Evolutionary conservation across 2,888 invertebrate genomes (phyloP), one percentile per base, ranked within the genome.

Genomic region (Melikaiella ostensackeni): DNA sequence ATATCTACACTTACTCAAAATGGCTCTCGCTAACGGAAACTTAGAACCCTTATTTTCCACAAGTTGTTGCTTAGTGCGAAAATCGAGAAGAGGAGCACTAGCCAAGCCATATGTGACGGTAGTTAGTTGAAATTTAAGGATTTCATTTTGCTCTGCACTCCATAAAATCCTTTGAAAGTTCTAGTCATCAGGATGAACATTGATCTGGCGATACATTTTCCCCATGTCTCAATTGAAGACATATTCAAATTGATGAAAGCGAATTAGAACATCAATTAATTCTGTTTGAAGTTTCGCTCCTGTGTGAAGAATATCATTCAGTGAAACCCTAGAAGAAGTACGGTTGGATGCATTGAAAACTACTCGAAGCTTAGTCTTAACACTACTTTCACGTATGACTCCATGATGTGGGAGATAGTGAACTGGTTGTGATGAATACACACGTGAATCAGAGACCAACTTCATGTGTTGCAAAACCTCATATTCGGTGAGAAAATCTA

Each of bases 201-300:
- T 9, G 21, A 62, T 27, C 7, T 62, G 62, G 9, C 55, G 55
- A 55, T 55, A 55, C 55, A 55, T 55, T 55, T 55, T 55, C 6
- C 19, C 55, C 3, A 55, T 62, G 27, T 62, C 62, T 6, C 2
- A 62, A n/a, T n/a, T 2, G 27, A 62, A 62, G 2, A 62, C 27
- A 19, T 24, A 62, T 24, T 19, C 7, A 16, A 33, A 35, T 16
- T 27, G 27, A 8, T 7, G 8, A 11, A 62, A 21, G 2, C 35
- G 19, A 16, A 62, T n/a, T 21, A 62, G 21, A 27, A 35, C 1
- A n/a, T 62, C 24, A 7, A 33, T 8, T 62, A 35, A 62, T 24
- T 62, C 62, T 27, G 85, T 82, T 77, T 91, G 89, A 0, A 90
- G 64, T 0, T 79, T 84, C 1, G 91, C 87, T 0, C 90, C 89